phyloP scores from a whole-genome alignment of 2,888 invertebrate genomes.

The Microctonus brassicae region DNA sequence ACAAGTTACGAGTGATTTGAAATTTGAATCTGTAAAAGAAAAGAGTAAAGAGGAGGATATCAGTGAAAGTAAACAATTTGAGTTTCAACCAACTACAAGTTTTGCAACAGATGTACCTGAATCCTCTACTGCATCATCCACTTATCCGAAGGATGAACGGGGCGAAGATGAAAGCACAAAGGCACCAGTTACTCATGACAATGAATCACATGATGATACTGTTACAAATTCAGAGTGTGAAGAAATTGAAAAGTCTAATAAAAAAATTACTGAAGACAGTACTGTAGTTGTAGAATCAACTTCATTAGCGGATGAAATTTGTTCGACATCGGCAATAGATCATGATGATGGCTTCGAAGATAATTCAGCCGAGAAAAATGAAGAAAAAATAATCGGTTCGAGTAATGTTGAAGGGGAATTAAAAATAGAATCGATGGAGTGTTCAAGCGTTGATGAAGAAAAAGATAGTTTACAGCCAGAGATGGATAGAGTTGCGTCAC shows the following conservation, averaged over 20 bases:
- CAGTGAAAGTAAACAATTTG: background rate
- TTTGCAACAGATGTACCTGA: conserved; percentile 1
- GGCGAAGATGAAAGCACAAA: background rate
- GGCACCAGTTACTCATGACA: background rate
- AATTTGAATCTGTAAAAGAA: background rate
- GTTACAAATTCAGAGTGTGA: background rate
- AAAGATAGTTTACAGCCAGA: background rate
- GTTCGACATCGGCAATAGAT: conserved; percentile 22
- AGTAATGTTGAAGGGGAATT: conserved; percentile 36
- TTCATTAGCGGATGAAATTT: background rate
- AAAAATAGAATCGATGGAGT: conserved; percentile 40
- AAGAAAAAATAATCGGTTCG: conserved; percentile 18
- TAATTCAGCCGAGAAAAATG: conserved; percentile 15
- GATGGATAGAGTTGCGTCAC: conserved; percentile 17
- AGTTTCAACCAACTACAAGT: background rate
- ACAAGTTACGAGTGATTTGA: background rate
- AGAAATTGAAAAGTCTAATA: background rate
- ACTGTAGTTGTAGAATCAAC: background rate
- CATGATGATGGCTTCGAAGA: conserved; percentile 4
- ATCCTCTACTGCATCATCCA: background rate
- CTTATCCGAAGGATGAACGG: background rate
- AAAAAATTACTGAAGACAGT: background rate
- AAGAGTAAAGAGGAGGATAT: background rate
- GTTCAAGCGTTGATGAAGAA: background rate
- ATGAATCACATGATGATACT: background rate